A percentile compares a stretch with the other conserved stretches of the same genome.
Conservation (phyloP, 2,113 vertebrate species). For the Bungarus multicinctus region DNA sequence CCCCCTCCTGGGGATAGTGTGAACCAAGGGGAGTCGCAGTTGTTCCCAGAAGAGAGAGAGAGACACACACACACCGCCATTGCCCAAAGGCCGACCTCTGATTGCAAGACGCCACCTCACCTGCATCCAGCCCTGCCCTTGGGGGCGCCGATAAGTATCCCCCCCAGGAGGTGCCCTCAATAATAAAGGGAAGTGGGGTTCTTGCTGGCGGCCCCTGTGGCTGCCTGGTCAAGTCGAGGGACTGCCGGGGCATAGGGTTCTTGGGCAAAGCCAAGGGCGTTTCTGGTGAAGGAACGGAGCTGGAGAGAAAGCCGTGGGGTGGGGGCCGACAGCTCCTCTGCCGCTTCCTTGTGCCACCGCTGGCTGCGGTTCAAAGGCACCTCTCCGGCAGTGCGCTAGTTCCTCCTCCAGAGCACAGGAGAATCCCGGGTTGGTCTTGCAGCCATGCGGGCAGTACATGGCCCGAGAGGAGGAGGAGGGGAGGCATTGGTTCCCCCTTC, state of each 20-base stretch:
- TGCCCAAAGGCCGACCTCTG: not conserved
- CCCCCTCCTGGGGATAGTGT: not conserved
- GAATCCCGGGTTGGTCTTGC: not conserved
- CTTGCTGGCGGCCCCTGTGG: not conserved
- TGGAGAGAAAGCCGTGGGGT: not conserved
- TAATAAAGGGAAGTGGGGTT: not conserved
- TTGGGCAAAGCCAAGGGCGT: not conserved
- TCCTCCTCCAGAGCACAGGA: fast-evolving
- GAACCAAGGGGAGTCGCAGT: not conserved
- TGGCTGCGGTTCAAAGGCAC: not conserved
- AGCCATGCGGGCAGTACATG: not conserved
- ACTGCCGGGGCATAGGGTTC: fast-evolving
- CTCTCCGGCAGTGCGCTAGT: not conserved
- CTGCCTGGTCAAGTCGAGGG: not conserved
- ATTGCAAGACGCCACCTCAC: not conserved
- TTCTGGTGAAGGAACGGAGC: not conserved
- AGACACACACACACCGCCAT: not conserved
- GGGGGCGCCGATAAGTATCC: too few relatives aligned
- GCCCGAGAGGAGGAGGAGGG: not conserved
- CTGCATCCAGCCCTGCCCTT: not conserved
- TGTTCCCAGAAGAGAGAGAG: too few relatives aligned
- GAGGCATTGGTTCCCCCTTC: not conserved
- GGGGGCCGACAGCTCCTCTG: too few relatives aligned
- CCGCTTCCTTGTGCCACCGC: too few relatives aligned
- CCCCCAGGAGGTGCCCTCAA: not conserved